phyloP scores from a whole-genome alignment of 2,888 invertebrate species.

The Agonopterix subpropinquella region DNA sequence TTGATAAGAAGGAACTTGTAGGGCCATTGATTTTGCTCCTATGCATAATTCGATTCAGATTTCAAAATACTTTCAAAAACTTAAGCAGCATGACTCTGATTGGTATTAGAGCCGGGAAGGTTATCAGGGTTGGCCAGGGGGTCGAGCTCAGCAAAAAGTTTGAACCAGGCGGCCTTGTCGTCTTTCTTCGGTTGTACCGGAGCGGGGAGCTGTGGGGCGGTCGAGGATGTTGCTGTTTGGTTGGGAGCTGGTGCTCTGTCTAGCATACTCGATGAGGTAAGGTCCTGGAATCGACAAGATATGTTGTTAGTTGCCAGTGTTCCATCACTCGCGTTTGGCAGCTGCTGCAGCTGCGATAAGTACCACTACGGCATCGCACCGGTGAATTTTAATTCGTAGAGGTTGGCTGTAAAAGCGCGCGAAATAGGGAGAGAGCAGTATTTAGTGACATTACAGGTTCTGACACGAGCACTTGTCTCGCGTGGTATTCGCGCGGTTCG shows the following conservation, averaged over 20 bases:
- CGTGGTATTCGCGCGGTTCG: no score
- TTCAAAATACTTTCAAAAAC: not conserved
- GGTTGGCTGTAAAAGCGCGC: no score
- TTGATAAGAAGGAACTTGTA: no score
- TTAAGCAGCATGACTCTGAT: slow-evolving; percentile 71
- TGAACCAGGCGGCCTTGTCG: slow-evolving; percentile 84
- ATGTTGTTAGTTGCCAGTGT: not conserved
- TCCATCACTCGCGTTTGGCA: no score
- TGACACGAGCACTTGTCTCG: no score
- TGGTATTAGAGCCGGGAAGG: slow-evolving; percentile 55
- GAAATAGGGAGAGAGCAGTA: no score
- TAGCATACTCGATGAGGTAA: slow-evolving; percentile 33
- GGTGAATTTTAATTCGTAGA: no score
- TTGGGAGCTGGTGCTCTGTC: slow-evolving; percentile 23
- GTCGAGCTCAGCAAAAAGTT: slow-evolving; percentile 94
- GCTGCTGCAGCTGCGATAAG: no score
- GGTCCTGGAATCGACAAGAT: slow-evolving; percentile 34
- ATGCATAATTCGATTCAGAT: no score
- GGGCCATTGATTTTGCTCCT: no score
- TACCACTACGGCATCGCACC: no score
- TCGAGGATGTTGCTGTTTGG: slow-evolving; percentile 15
- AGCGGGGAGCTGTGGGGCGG: slow-evolving; percentile 9
- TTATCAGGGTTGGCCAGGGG: slow-evolving; percentile 90
- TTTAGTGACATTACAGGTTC: no score
- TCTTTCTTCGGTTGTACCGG: slow-evolving; percentile 61